Conservation (phyloP, 1,140 invertebrate genomes). For the Euglossa dilemma region DNA sequence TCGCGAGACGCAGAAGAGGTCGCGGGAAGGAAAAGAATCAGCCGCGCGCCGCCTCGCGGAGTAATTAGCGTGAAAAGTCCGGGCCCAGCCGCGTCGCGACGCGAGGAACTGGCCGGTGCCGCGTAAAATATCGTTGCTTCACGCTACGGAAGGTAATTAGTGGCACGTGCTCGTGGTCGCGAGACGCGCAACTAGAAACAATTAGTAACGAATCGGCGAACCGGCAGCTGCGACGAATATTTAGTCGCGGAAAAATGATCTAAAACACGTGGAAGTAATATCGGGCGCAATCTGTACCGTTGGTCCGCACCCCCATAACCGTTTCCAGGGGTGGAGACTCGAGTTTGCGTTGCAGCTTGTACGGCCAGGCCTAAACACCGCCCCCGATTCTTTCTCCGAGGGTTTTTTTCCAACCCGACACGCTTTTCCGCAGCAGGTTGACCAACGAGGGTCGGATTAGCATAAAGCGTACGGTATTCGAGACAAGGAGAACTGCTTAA, state of each 20-base stretch:
- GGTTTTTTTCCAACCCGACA: too few species aligned
- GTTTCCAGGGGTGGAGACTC: too few species aligned
- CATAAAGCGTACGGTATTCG: too few species aligned
- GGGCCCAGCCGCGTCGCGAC: slow-evolving; percentile 5
- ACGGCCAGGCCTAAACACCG: too few species aligned
- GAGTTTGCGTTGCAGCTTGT: background rate
- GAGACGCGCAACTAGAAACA: slow-evolving; percentile 60
- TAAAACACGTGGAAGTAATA: slow-evolving; percentile 36
- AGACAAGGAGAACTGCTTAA: too few species aligned
- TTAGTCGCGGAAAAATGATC: slow-evolving; percentile 50
- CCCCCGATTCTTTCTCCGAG: too few species aligned
- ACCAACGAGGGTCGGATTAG: too few species aligned
- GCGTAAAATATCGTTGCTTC: slow-evolving; percentile 64
- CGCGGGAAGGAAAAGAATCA: background rate
- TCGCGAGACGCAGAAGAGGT: too few species aligned
- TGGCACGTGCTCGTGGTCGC: slow-evolving; percentile 59
- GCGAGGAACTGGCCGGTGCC: slow-evolving; percentile 35
- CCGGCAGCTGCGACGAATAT: slow-evolving; percentile 57
- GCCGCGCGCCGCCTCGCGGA: slow-evolving; percentile 7
- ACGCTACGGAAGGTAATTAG: slow-evolving; percentile 63
- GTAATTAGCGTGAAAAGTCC: slow-evolving; percentile 65
- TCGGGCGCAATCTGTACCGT: slow-evolving; percentile 6
- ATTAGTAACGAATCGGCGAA: slow-evolving; percentile 59
- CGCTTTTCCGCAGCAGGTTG: too few species aligned
- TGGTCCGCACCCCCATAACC: background rate